Base-by-base conservation (phyloP, 2,113 vertebrate species). In the Odocoileus virginianus region DNA sequence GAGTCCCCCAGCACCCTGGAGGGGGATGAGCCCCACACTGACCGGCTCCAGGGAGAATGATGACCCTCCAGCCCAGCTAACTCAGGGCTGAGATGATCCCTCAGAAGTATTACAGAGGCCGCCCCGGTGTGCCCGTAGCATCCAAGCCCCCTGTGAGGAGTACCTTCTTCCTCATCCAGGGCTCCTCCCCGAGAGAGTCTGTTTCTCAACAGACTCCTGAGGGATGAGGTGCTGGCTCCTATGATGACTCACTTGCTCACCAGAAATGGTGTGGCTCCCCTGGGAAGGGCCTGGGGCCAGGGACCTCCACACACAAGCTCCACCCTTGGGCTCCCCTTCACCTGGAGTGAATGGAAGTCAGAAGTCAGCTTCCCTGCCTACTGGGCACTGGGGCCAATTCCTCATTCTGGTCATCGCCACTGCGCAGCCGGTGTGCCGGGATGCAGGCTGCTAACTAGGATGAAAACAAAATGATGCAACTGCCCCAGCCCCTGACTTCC, bases 131-230 rank as follows among this genome's bases (percentile, higher is more conserved):
- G 19, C 28, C 50, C 3, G 4, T 15, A 8, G 43, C 50, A 50
- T 2, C 8, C 67, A 40, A 71, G 67, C 5, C 1, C 0, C 15
- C 50, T 1, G 3, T 16, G 45, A 43, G 78, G 47, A 81, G 33
- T 47, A 43, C 45, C 45, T 60, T n/a, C 30, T 71, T 43, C 16
- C 33, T 10, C n/a, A 28, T 61, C 76, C 23, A 25, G 10, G 25
- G 2, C 8, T 61, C 36, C 12, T 21, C 27, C 57, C 23, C 4
- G 9, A 71, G 19, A 79, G 45, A 64, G 17, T 30, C 87, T 60
- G 4, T 14, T 79, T 23, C 45, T 33, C 36, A 36, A 36, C 36
- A 36, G 36, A 36, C 17, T 27, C 28, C 43, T 54, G 67, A 43
- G 30, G n/a, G 79, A 12, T 13, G 85, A 33, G 28, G n/a, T 1